Evolutionary conservation across 2,888 invertebrate genomes (phyloP).

Genomic region (Ophion obscuratus): DNA sequence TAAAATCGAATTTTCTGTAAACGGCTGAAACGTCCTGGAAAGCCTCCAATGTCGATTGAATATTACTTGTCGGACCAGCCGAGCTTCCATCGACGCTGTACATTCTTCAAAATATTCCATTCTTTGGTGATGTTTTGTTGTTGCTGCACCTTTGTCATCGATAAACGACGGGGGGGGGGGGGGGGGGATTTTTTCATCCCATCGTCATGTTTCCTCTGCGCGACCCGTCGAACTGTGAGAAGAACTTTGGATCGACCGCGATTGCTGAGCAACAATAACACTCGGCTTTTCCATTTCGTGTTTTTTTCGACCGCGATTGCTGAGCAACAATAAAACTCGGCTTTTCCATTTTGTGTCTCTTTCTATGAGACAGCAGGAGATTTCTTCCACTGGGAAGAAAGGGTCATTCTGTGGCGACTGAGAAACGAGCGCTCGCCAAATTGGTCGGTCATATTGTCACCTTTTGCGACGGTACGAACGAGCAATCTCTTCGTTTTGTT

Average conservation of each 20-base stretch:
- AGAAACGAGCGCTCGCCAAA: not conserved
- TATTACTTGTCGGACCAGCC: no score
- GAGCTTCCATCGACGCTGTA: no score
- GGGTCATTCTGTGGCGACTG: not conserved
- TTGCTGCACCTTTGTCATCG: no score
- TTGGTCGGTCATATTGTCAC: conserved; percentile 5
- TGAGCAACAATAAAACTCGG: not conserved
- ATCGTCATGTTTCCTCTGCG: no score
- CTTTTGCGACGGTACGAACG: not conserved
- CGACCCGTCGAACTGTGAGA: no score
- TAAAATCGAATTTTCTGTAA: no score
- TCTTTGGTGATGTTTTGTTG: no score
- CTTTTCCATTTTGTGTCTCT: conserved; percentile 5
- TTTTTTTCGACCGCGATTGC: conserved; percentile 27
- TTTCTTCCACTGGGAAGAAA: not conserved
- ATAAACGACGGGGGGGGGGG: no score
- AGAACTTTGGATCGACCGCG: conserved; percentile 24
- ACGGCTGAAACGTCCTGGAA: no score
- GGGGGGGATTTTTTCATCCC: no score
- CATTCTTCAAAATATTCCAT: no score
- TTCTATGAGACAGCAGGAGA: not conserved
- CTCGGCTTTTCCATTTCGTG: not conserved
- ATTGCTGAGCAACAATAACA: conserved; percentile 3
- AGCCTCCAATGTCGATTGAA: no score
- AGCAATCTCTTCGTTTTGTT: not conserved